Conservation (phyloP, 2,888 invertebrate species). For the Drosophila colorata region DNA sequence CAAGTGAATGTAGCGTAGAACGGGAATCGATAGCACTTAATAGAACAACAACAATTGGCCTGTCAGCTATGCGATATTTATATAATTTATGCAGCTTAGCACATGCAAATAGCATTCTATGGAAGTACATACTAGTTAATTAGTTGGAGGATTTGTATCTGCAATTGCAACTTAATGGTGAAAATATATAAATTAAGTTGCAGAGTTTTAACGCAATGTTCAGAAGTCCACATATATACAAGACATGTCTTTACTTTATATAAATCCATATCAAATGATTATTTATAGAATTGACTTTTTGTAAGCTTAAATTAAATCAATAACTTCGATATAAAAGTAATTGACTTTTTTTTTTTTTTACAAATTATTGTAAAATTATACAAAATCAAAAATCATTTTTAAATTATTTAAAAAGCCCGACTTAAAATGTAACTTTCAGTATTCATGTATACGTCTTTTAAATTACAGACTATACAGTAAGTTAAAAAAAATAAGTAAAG, state of each 20-base stretch:
- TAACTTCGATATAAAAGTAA: too few species aligned
- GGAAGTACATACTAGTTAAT: neutral
- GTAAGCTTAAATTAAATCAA: too few species aligned
- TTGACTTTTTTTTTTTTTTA: too few species aligned
- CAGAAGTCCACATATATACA: too few species aligned
- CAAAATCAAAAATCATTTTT: too few species aligned
- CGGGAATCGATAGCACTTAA: constrained; percentile 9
- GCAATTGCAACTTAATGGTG: neutral
- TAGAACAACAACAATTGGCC: constrained; percentile 16
- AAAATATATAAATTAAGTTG: neutral
- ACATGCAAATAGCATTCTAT: constrained; percentile 21
- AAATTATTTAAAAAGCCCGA: too few species aligned
- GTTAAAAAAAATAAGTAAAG: too few species aligned
- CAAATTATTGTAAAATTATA: too few species aligned
- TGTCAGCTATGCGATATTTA: constrained; percentile 3
- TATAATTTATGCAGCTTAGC: constrained; percentile 14
- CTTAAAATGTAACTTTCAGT: too few species aligned
- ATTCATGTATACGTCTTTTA: neutral
- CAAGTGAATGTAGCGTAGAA: constrained; percentile 16
- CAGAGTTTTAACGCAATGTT: neutral
- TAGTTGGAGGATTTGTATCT: neutral
- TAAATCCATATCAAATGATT: neutral
- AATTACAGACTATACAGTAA: neutral
- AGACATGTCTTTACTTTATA: too few species aligned
- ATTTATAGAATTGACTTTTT: too few species aligned